Evolutionary conservation across 2,113 vertebrate species (phyloP).

Genomic region (Cygnus buccinator): DNA sequence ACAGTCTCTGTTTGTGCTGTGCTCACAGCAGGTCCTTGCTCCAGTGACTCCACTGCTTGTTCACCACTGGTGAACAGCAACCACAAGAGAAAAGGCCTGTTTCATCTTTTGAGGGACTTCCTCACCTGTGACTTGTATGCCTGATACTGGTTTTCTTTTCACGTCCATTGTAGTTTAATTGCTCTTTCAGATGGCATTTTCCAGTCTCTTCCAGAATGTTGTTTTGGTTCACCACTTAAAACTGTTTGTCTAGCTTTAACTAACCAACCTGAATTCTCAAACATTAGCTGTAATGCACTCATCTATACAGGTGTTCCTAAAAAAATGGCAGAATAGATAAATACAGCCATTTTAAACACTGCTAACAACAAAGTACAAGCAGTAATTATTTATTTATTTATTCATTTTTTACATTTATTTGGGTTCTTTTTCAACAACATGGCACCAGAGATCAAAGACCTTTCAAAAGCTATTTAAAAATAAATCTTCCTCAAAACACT

Average conservation of each 20-base stretch:
- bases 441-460: slow-evolving; percentile 1
- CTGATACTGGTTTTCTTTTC: neutral
- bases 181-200: neutral
- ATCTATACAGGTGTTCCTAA: neutral
- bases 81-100: neutral
- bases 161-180: neutral
- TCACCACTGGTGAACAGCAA: neutral
- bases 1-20: neutral
- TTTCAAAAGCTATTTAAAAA: slow-evolving; percentile 45
- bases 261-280: neutral
- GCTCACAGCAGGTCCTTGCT: neutral
- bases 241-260: neutral
- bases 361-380: neutral
- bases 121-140: neutral
- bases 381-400: neutral
- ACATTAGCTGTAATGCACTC: neutral
- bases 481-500: neutral
- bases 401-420: neutral
- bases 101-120: neutral
- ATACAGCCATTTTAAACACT: neutral
- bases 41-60: neutral
- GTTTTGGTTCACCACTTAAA: neutral
- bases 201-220: neutral
- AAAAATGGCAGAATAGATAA: neutral
- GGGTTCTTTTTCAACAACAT: neutral